phyloP scores from a whole-genome alignment of 2,888 invertebrate species.

The Octonoba sinensis region DNA sequence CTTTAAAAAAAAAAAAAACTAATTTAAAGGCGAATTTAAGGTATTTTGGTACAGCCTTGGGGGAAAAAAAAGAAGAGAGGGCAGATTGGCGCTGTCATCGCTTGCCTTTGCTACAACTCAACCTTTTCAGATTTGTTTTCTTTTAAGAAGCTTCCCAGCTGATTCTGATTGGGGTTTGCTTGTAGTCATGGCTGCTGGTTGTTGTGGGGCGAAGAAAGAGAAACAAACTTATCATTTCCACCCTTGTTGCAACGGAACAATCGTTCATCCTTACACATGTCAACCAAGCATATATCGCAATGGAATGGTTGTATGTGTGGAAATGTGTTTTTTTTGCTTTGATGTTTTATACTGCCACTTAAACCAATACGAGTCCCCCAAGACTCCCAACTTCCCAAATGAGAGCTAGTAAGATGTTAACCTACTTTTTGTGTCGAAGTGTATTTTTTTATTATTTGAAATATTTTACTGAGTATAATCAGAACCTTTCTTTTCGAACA shows the following conservation, averaged over 20 bases:
- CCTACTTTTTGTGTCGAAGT: constrained; percentile 25
- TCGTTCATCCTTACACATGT: constrained; percentile 58
- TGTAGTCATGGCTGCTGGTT: constrained; percentile 84
- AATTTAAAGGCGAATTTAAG: no score
- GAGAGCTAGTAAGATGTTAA: constrained; percentile 88
- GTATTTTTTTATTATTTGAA: no score
- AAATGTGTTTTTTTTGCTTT: constrained; percentile 99
- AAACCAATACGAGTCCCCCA: constrained; percentile 91
- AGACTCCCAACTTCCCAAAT: constrained; percentile 91
- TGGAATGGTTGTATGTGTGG: constrained; percentile 82
- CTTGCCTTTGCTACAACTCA: not conserved
- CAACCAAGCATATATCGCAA: constrained; percentile 64
- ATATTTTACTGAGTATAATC: no score
- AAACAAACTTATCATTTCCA: constrained; percentile 82
- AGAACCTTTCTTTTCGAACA: no score
- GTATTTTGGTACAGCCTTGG: no score
- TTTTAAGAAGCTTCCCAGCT: constrained; percentile 18
- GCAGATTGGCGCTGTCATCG: no score
- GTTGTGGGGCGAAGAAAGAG: constrained; percentile 92
- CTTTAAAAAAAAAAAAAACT: no score
- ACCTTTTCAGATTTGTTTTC: constrained; percentile 10
- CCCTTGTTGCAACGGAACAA: constrained; percentile 75
- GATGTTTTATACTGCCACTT: constrained; percentile 96
- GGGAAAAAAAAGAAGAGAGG: no score
- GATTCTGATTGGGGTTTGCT: constrained; percentile 39